Evolutionary conservation across 2,888 invertebrate species (phyloP).

Genomic region (Dryocosmus kuriphilus): DNA sequence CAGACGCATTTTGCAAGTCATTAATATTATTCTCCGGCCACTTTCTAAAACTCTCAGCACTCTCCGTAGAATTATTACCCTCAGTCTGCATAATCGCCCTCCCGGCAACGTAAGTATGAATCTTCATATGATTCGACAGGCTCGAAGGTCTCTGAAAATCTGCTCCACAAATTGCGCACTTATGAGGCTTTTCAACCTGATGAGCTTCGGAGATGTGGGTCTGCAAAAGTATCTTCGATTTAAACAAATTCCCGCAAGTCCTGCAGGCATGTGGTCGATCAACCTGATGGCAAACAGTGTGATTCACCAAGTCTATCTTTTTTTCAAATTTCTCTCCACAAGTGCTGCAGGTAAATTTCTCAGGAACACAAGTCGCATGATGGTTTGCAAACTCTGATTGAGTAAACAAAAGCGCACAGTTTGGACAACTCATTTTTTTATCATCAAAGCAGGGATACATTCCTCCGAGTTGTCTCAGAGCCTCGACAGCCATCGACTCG

Average conservation of each 20-base stretch:
- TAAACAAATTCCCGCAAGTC: conserved; percentile 75
- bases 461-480: conserved; percentile 77
- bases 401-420: conserved; percentile 65
- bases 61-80: conserved; percentile 51
- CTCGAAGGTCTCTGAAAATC: conserved; percentile 78
- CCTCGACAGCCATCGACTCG: conserved; percentile 78
- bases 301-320: conserved; percentile 77
- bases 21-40: conserved; percentile 62
- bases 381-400: conserved; percentile 69
- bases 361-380: conserved; percentile 60
- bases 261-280: conserved; percentile 77
- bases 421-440: conserved; percentile 68
- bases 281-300: conserved; percentile 78
- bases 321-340: conserved; percentile 76
- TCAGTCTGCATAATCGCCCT: conserved; percentile 72
- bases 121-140: conserved; percentile 79
- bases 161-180: conserved; percentile 77
- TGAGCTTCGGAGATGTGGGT: conserved; percentile 72
- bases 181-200: conserved; percentile 69
- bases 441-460: conserved; percentile 74
- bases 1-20: conserved; percentile 59
- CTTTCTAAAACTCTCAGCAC: conserved; percentile 62
- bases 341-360: conserved; percentile 69
- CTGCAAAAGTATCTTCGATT: conserved; percentile 73
- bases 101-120: conserved; percentile 77